Evolutionary conservation across 2,113 vertebrate genomes (phyloP), one percentile per base, ranked within the genome.

Genomic region (Indicator maculatus): DNA sequence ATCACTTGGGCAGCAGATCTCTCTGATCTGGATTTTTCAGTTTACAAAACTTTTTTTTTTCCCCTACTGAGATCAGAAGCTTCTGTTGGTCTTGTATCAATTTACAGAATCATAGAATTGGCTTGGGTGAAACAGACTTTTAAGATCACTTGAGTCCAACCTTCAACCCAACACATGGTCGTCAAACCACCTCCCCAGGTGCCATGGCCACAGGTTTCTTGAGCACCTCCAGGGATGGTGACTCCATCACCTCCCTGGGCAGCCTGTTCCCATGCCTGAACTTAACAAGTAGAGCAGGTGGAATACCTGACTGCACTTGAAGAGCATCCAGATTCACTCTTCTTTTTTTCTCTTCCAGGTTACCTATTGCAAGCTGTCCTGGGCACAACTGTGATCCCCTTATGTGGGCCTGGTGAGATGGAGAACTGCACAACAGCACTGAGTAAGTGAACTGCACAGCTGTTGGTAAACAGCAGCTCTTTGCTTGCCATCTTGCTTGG

Each of bases 341-440:
- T 80, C 3, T 55, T 80, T 60, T 66, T 33, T 66, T 95, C 58
- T 83, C 27, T 56, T 9, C 3, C 1, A 98, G 98, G 96, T 72
- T 92, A 96, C 76, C 63, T 98, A 7, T 59, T 97, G 17, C 97
- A 97, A 83, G 63, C 45, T 11, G 96, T 85, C 41, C 83, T 96
- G 65, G 73, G 96, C 75, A 97, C 98, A 59, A 98, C 98, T 5
- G 97, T 98, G 94, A 98, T 97, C 70, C 98, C 98, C 0, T 90
- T 97, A 4, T 98, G 98, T 41, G 97, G 93, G 27, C 91, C 90
- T 12, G 96, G 95, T 52, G 97, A 97, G 20, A 96, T 98, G 8
- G 93, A 98, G 14, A 98, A 98, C 78, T 98, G 98, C 76, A 98
- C 98, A 13, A 98, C 97, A 27, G 96, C 97, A 0, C 84, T 97